Evolutionary conservation across 2,113 vertebrate genomes (phyloP), one percentile per base, ranked within the genome.

Genomic region (Pygoscelis adeliae): DNA sequence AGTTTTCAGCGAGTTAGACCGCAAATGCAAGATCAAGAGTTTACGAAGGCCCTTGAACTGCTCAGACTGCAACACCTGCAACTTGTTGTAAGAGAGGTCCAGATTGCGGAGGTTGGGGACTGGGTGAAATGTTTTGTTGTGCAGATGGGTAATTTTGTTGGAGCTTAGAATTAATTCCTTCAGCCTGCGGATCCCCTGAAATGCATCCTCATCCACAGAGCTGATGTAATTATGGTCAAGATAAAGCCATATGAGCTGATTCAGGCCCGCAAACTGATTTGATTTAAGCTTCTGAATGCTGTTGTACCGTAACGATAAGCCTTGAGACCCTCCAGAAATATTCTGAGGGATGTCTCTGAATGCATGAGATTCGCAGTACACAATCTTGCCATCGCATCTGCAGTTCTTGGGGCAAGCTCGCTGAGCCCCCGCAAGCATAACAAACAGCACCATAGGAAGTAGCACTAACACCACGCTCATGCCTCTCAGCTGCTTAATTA

Each of bases 101-200:
- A 99, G 98, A 65, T 99, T 99, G 50, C 99, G 99, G n/a, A 99
- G 98, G 97, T 99, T 99, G 42, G 99, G 99, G 30, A 99, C 98
- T 0, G 99, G 98, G 40, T 99, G 99, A 96, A 99, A 99, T 2
- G 99, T 99, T 97, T 98, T 98, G 98, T 99, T 99, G 98, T 99
- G 98, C 82, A 99, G 98, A 82, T 98, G 98, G 29, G 98, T 98
- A 94, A 99, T 99, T 98, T 99, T 99, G 97, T 99, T 99, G 62
- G 99, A 99, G 98, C 99, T 99, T 47, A 99, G 98, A 95, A 99
- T 99, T 95, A 99, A 96, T 97, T 99, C 99, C 98, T 99, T 99
- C 84, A 99, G 99, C 97, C 99, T 97, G 27, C 99, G 99, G 93
- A 99, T 99, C 9, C 99, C 99, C 77, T 99, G 99, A 96, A 99